Base-by-base conservation (phyloP, 2,797 vertebrate genomes). In the Channa striata region DNA sequence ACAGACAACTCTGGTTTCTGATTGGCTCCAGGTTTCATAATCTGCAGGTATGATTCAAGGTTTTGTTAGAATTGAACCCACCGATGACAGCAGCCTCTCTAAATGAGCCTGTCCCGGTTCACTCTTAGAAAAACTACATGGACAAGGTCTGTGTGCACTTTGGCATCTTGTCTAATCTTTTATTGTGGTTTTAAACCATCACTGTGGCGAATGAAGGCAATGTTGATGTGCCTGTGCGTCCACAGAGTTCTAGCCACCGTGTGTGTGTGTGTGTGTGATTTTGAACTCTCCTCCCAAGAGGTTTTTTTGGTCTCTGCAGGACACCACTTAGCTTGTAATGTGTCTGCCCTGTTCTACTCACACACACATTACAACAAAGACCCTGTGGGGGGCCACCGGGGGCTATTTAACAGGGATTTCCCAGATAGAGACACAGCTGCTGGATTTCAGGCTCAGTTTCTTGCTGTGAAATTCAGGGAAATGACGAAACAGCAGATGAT, bases 321-420 rank as follows among this genome's bases (percentile, higher is more conserved):
- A 66, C 40, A 11, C 74, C 67, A 74, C 59, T 70, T 67, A 74
- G 62, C 48, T 46, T 60, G 67, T 67, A 76, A 69, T 59, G 74
- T 42, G 64, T 37, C 23, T 19, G 37, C 44, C 66, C 57, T 30
- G 25, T 6, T 39, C 23, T 39, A 56, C 20, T 46, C 13, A 44
- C 5, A 9, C 25, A 13, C 52, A 19, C 63, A 47, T 58, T 8
- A 42, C 13, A 52, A 72, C 49, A 75, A 70, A 81, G 46, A 17
- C 68, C 37, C 64, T 44, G 19, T 60, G 25, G 74, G 57, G 12
- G 46, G 11, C 37, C 19, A 11, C 51, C n/a, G 51, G 59, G 46
- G 62, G 51, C 23, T 53, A 59, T 69, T 50, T 46, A 53, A 50
- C 40, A 59, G 47, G 52, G 57, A 42, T 64, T 53, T 54, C 50